Evolutionary conservation across 2,888 invertebrate genomes (phyloP).

Genomic region (Prosapia bicincta): DNA sequence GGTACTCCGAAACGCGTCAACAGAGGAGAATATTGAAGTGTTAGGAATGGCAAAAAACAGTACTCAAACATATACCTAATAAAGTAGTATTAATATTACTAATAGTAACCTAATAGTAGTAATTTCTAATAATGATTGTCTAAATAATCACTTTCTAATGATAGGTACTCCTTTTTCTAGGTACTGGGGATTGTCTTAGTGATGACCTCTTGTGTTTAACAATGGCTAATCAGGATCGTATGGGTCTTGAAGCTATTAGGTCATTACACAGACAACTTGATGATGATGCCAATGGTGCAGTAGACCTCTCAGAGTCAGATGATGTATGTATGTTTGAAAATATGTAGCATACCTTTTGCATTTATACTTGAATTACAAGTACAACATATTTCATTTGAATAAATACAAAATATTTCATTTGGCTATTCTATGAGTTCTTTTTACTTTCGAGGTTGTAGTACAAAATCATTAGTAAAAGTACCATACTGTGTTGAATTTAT

Average conservation of each 20-base stretch:
- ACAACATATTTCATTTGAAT: too few species aligned
- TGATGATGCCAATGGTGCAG: constrained; percentile 96
- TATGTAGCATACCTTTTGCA: too few species aligned
- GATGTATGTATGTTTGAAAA: constrained; percentile 90
- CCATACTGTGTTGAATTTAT: too few species aligned
- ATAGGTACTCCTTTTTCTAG: background rate
- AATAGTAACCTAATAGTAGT: background rate
- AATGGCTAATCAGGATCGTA: constrained; percentile 69
- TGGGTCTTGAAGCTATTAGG: constrained; percentile 89
- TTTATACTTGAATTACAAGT: background rate
- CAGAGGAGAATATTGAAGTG: too few species aligned
- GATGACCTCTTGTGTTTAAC: constrained; percentile 74
- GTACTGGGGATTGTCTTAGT: constrained; percentile 51
- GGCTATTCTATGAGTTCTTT: too few species aligned
- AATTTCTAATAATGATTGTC: background rate
- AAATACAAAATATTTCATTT: too few species aligned
- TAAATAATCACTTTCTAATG: background rate
- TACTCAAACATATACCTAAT: too few species aligned
- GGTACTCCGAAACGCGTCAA: too few species aligned
- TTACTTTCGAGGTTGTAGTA: too few species aligned
- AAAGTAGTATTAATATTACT: too few species aligned
- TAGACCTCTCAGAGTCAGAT: constrained; percentile 95
- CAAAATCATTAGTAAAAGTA: too few species aligned
- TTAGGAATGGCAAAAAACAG: too few species aligned
- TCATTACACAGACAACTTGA: constrained; percentile 92